Conservation (phyloP, 2,113 vertebrate species). For the Nanorana parkeri region DNA sequence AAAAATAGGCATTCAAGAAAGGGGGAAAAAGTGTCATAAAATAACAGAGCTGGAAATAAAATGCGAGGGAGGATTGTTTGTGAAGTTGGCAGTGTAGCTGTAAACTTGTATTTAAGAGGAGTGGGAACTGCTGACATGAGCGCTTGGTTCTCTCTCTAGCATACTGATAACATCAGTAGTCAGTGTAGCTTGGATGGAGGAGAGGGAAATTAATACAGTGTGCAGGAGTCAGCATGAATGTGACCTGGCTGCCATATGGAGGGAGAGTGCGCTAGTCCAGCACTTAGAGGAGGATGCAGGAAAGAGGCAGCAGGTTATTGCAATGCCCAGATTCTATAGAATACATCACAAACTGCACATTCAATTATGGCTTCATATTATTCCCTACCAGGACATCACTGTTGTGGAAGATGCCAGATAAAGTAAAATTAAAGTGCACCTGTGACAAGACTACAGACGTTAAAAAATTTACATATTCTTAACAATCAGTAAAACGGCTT, state of each 20-base stretch:
- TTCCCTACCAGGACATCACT: background rate
- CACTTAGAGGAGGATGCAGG: background rate
- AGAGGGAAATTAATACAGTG: conserved; percentile 50
- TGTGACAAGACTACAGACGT: too few species aligned
- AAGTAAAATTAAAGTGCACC: too few species aligned
- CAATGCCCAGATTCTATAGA: conserved; percentile 2
- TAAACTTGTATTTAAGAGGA: conserved; percentile 25
- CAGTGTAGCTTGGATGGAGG: conserved; percentile 36
- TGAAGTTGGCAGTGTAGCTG: background rate
- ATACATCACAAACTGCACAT: conserved; percentile 6
- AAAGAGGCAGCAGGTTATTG: conserved; percentile 18
- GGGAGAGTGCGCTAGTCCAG: conserved; percentile 19
- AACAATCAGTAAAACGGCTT: too few species aligned
- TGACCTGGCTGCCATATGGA: conserved; percentile 53
- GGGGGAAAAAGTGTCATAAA: background rate
- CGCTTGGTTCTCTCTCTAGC: conserved; percentile 26
- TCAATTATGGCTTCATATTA: conserved; percentile 15
- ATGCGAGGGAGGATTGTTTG: background rate
- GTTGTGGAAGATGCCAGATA: background rate
- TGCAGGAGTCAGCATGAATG: conserved; percentile 49
- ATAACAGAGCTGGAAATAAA: background rate
- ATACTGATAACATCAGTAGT: conserved; percentile 48
- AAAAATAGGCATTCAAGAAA: background rate
- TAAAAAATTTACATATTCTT: too few species aligned
- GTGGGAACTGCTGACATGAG: conserved; percentile 32